Percentiles rank a stretch among this genome's conserved stretches.
These are phyloP conservation scores for Bombus difficillimus DNA, from an alignment of 1,140 invertebrate genomes.

Conservation along the genomic window DNA sequence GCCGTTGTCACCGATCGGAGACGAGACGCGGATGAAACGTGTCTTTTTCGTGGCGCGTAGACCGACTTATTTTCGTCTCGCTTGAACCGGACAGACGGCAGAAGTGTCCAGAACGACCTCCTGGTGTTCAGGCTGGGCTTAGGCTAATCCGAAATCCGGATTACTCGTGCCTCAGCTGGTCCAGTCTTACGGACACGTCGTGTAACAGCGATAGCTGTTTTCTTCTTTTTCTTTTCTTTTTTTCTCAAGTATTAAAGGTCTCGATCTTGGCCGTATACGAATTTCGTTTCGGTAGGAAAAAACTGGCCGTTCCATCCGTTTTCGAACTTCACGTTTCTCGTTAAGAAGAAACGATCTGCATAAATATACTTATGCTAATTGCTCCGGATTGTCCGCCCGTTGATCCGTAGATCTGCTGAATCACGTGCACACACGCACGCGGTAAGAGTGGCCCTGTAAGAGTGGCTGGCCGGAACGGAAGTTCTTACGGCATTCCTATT, in stretches of 20 bases:
- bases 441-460: not conserved
- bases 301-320: not conserved
- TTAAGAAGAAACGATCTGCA: slow-evolving; percentile 21
- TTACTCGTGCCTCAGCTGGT: slow-evolving; percentile 76
- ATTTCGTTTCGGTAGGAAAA: slow-evolving; percentile 1
- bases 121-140: slow-evolving; percentile 67
- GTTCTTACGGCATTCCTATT: slow-evolving; percentile 60
- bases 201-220: slow-evolving; percentile 44
- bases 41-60: slow-evolving; percentile 33
- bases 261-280: slow-evolving; percentile 3
- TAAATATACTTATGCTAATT: slow-evolving; percentile 55
- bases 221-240: slow-evolving; percentile 19
- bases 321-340: not conserved
- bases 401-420: slow-evolving; percentile 39
- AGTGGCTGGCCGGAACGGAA: slow-evolving; percentile 33
- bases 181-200: slow-evolving; percentile 67
- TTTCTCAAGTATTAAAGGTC: slow-evolving; percentile 12
- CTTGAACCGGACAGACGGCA: slow-evolving; percentile 55
- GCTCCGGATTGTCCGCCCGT: slow-evolving; percentile 23
- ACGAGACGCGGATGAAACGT: slow-evolving; percentile 48
- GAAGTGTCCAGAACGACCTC: slow-evolving; percentile 61
- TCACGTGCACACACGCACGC: slow-evolving; percentile 17
- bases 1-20: slow-evolving; percentile 53
- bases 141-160: slow-evolving; percentile 80
- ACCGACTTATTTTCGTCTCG: slow-evolving; percentile 62